Percentiles rank a stretch among this genome's conserved stretches.
phyloP scores from a whole-genome alignment of 2,113 vertebrate species.

The Cyprinus carpio region DNA sequence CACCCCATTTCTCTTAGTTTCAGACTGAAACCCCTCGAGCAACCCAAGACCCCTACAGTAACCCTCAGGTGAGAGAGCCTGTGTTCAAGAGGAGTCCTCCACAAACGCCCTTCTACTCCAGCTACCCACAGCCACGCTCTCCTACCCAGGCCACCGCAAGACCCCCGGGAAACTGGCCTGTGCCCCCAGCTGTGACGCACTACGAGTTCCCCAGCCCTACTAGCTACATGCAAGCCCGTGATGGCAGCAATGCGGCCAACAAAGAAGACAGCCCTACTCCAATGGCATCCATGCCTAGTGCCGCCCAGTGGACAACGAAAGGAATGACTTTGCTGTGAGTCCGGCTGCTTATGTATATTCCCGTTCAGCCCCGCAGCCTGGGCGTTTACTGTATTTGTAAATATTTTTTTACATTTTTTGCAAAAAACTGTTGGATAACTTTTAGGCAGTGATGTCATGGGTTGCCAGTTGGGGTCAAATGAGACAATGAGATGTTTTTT shows the following conservation, averaged over 20 bases:
- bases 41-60: conserved; percentile 58
- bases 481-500: too few species aligned
- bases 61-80: conserved; percentile 62
- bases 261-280: conserved; percentile 43
- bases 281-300: conserved; percentile 22
- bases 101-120: conserved; percentile 65
- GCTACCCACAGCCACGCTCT: conserved; percentile 42
- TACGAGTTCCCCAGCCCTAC: conserved; percentile 60
- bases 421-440: not conserved
- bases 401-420: not conserved
- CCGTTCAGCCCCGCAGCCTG: not conserved
- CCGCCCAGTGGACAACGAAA: conserved; percentile 57
- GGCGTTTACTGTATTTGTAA: conserved; percentile 13
- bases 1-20: conserved; percentile 47
- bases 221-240: conserved; percentile 47
- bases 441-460: not conserved
- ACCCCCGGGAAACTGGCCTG: conserved; percentile 59
- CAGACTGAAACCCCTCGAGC: conserved; percentile 57
- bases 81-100: conserved; percentile 60
- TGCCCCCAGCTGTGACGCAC: conserved; percentile 55
- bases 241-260: conserved; percentile 16
- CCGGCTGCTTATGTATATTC: not conserved
- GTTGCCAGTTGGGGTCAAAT: not conserved
- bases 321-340: conserved; percentile 39
- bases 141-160: conserved; percentile 26